Evolutionary conservation across 2,797 vertebrate species (phyloP).

Genomic region (Cheirogaleus major): DNA sequence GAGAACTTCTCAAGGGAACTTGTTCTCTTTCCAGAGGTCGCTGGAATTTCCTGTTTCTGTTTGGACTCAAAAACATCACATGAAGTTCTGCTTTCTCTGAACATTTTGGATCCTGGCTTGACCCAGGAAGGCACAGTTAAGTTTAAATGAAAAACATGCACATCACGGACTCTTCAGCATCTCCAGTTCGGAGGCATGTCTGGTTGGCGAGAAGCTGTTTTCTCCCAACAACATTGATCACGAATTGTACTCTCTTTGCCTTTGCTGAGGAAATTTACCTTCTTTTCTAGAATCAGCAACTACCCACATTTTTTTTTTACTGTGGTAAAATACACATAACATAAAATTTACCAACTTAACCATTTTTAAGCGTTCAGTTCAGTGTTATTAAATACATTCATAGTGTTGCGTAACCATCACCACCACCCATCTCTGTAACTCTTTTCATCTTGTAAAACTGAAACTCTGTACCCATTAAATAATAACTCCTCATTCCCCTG

Average conservation of each 20-base stretch:
- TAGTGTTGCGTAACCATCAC: accelerated
- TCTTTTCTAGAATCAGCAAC: background rate
- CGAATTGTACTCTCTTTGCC: background rate
- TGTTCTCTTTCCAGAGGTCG: conserved; percentile 35
- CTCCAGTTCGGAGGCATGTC: background rate
- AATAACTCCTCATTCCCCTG: background rate
- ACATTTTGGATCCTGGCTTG: background rate
- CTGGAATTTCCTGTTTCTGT: conserved; percentile 76
- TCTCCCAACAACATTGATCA: background rate
- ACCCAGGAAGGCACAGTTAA: conserved; percentile 3
- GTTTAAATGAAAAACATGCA: conserved; percentile 9
- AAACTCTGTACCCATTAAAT: background rate
- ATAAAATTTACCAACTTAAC: too few species aligned
- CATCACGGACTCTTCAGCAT: background rate
- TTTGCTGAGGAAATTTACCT: background rate
- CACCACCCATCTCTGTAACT: background rate
- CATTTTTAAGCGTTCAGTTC: background rate
- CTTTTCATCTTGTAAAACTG: background rate
- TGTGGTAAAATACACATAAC: background rate
- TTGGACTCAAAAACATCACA: conserved; percentile 63
- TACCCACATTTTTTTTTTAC: background rate
- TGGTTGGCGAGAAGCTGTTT: background rate
- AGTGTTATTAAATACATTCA: background rate
- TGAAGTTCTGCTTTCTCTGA: conserved; percentile 50
- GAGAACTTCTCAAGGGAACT: conserved; percentile 55